These are phyloP conservation scores for Globodera ellingtonae DNA, from an alignment of 1,140 invertebrate species.

Conservation along the genomic window DNA sequence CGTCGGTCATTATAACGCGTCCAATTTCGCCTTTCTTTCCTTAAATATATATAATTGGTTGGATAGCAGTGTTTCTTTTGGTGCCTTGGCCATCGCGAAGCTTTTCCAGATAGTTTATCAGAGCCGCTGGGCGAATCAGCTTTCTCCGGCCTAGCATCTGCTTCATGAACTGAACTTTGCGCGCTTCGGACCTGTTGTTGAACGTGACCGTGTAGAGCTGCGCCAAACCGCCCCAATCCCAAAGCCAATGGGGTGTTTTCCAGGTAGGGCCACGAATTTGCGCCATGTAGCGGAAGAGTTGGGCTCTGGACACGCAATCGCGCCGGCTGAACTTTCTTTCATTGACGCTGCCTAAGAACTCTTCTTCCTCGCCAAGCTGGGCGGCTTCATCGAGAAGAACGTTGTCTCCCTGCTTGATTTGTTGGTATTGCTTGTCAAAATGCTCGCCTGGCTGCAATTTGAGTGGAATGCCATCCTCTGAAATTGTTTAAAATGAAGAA, in stretches of 20 bases:
- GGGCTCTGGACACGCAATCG: background rate
- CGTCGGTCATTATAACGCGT: background rate
- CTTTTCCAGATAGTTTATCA: background rate
- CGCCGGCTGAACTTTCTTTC: background rate
- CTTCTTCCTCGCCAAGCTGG: conserved; percentile 1
- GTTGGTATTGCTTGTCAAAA: background rate
- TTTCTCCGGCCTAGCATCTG: background rate
- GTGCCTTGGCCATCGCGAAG: conserved; percentile 2
- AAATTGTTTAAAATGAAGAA: no score
- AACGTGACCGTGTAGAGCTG: background rate
- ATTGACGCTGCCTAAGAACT: background rate
- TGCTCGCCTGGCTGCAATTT: background rate
- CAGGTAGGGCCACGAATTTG: background rate
- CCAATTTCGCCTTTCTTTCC: background rate
- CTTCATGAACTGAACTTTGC: conserved; percentile 1
- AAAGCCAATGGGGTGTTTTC: background rate
- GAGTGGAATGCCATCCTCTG: background rate
- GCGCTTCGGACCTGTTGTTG: conserved; percentile 4
- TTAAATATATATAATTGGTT: no score
- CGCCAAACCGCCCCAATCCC: background rate
- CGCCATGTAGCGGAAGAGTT: background rate
- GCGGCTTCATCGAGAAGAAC: background rate
- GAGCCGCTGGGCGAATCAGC: background rate
- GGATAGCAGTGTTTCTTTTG: no score
- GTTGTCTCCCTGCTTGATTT: background rate